Percentiles rank a stretch among this genome's conserved stretches.
Conservation (phyloP, 2,797 vertebrate species). For the Pangasius krempfi region DNA sequence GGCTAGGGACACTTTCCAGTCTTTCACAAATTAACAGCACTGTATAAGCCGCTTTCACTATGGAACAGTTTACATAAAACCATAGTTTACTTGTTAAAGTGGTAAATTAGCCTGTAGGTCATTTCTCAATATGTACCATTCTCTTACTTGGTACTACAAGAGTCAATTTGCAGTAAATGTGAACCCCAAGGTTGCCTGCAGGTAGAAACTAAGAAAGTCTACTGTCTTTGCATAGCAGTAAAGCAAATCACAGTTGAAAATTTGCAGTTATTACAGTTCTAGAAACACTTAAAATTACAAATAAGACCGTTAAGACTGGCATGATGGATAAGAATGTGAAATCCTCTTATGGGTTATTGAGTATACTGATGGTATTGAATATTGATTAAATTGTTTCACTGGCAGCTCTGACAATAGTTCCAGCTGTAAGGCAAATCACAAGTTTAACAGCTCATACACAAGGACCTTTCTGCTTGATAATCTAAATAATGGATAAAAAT, state of each 20-base stretch:
- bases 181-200: background rate
- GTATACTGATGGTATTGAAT: background rate
- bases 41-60: background rate
- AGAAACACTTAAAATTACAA: background rate
- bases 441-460: background rate
- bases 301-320: background rate
- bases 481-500: background rate
- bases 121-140: background rate
- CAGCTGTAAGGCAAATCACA: background rate
- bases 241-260: background rate
- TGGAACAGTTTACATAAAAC: conserved; percentile 11
- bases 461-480: background rate
- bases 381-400: background rate
- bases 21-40: background rate
- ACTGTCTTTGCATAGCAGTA: background rate
- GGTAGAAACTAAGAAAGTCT: background rate
- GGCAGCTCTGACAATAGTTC: background rate
- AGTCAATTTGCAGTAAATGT: background rate
- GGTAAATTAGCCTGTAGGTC: background rate
- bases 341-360: background rate
- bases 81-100: background rate
- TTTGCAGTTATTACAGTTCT: background rate
- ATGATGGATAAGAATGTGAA: too few relatives aligned
- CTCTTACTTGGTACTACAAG: background rate
- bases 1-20: background rate